A percentile compares a stretch with the other conserved stretches of the same genome.
phyloP scores from a whole-genome alignment of 1,140 invertebrate species.

The Heliconius hermathena region DNA sequence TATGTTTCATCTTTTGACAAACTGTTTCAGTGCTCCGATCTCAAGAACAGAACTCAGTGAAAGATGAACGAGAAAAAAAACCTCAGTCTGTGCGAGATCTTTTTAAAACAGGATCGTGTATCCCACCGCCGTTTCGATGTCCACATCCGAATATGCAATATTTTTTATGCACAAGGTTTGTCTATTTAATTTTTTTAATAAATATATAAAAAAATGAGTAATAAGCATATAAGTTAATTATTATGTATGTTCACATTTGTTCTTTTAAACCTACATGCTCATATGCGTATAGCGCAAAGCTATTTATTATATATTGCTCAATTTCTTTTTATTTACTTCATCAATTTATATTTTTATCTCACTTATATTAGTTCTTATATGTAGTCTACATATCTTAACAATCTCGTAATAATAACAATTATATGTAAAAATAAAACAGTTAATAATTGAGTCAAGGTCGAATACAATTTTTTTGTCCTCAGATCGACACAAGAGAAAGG shows the following conservation, averaged over 20 bases:
- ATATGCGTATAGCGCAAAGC: no score
- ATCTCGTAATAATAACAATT: neutral
- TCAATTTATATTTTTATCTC: no score
- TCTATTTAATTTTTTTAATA: conserved; percentile 3
- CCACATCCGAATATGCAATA: conserved; percentile 92
- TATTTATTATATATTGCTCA: no score
- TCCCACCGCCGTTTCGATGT: conserved; percentile 89
- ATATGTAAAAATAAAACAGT: conserved; percentile 14
- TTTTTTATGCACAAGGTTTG: conserved; percentile 90
- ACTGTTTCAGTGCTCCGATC: conserved; percentile 59
- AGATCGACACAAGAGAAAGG: conserved; percentile 89
- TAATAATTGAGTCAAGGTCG: conserved; percentile 17
- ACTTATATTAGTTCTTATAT: no score
- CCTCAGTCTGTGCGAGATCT: conserved; percentile 85
- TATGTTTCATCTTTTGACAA: conserved; percentile 3
- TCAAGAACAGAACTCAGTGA: conserved; percentile 52
- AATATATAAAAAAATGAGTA: no score
- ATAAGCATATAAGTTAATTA: no score
- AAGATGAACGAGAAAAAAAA: conserved; percentile 65
- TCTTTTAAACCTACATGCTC: no score
- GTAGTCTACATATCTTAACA: no score
- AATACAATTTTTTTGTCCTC: conserved; percentile 49
- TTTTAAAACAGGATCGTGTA: conserved; percentile 90
- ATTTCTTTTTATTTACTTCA: no score
- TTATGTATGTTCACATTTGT: no score